These are phyloP conservation scores for Orientallactaga bullata DNA, from an alignment of 2,113 vertebrate genomes.

Conservation along the genomic window DNA sequence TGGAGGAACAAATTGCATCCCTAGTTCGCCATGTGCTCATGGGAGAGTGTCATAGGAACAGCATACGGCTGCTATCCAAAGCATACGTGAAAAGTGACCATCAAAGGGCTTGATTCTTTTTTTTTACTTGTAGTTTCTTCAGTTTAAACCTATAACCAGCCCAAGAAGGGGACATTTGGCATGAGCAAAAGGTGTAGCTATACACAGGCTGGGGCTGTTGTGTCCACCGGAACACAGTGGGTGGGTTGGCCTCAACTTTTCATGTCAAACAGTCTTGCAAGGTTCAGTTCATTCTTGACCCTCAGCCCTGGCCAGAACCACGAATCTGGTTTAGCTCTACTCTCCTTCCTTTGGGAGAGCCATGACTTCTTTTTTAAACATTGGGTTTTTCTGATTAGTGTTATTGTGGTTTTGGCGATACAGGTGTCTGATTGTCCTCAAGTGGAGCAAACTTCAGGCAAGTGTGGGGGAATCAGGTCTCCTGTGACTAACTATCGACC, in stretches of 20 bases:
- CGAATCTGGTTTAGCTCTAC: background rate
- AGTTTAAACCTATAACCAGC: background rate
- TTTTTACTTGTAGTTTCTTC: background rate
- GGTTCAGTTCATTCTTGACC: background rate
- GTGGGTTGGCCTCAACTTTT: background rate
- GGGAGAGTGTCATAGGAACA: background rate
- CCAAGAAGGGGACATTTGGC: background rate
- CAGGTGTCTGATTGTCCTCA: background rate
- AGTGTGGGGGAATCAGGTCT: background rate
- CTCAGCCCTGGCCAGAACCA: background rate
- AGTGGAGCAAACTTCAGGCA: background rate
- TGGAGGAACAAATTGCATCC: no score
- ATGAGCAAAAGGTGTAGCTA: background rate
- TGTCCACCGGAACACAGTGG: background rate
- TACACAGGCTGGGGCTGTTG: background rate
- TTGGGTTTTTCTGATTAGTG: background rate
- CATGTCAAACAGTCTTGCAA: background rate
- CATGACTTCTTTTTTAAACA: background rate
- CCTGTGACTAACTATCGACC: background rate
- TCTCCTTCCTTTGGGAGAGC: background rate
- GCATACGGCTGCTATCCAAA: rapidly evolving
- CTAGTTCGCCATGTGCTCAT: no score
- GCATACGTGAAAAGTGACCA: background rate
- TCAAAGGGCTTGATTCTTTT: background rate
- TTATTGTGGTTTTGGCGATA: background rate